A percentile compares a stretch with the other conserved stretches of the same genome.
These are phyloP conservation scores for Bos indicus DNA, from an alignment of 2,113 vertebrate species.

Conservation along the genomic window DNA sequence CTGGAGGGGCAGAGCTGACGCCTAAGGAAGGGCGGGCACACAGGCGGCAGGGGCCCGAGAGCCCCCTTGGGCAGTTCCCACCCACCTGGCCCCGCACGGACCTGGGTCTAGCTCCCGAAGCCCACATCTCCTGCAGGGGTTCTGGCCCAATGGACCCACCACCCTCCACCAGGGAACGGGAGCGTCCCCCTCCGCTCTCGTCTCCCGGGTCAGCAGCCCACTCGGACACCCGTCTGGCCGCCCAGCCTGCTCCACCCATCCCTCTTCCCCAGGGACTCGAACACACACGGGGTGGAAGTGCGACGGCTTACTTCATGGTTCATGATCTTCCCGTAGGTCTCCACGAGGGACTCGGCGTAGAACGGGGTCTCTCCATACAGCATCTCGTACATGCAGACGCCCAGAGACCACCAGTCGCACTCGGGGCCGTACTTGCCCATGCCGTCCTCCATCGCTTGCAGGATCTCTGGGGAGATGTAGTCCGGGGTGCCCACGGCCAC, in stretches of 20 bases:
- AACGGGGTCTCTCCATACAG: conserved; percentile 96
- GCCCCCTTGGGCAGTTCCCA: rapidly evolving
- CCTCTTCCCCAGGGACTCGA: background rate
- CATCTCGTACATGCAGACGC: conserved; percentile 99
- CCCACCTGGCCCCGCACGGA: rapidly evolving
- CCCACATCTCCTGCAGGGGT: background rate
- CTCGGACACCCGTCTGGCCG: rapidly evolving
- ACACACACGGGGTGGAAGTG: rapidly evolving
- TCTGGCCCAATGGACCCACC: rapidly evolving
- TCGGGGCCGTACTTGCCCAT: conserved; percentile 96
- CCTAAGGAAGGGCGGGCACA: background rate
- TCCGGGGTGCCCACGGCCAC: conserved; percentile 97
- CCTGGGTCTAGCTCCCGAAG: rapidly evolving
- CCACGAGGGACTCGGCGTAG: conserved; percentile 95
- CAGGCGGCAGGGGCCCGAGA: rapidly evolving
- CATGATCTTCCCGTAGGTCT: conserved; percentile 99
- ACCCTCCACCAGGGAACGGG: background rate
- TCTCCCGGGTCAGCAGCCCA: rapidly evolving
- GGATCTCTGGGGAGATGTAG: conserved; percentile 98
- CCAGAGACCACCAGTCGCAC: conserved; percentile 99
- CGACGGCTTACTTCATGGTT: conserved; percentile 90
- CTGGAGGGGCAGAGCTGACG: rapidly evolving
- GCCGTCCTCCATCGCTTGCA: conserved; percentile 98
- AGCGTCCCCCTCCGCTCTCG: rapidly evolving
- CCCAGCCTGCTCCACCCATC: background rate